phyloP scores from a whole-genome alignment of 2,113 vertebrate species.

The Regulus satrapa region DNA sequence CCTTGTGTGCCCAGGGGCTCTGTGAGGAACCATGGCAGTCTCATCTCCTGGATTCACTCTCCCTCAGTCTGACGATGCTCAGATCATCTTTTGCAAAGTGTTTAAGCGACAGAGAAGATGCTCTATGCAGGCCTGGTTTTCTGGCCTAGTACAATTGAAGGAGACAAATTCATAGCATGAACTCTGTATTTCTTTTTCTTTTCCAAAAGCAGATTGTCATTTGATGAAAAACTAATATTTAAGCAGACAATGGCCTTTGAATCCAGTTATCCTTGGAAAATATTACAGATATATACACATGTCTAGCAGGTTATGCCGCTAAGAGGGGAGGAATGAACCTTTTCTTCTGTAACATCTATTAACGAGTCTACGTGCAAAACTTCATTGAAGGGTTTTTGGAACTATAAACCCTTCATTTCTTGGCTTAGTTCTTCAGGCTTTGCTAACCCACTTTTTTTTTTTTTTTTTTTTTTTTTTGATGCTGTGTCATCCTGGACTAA shows the following conservation, averaged over 20 bases:
- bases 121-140: background rate
- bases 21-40: accelerated
- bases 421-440: constrained; percentile 48
- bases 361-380: constrained; percentile 51
- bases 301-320: background rate
- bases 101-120: background rate
- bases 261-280: background rate
- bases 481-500: background rate
- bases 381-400: constrained; percentile 36
- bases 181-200: background rate
- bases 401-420: constrained; percentile 46
- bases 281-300: background rate
- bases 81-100: background rate
- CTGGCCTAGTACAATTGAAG: background rate
- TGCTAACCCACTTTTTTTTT: background rate
- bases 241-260: background rate
- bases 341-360: constrained; percentile 32
- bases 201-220: background rate
- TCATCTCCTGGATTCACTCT: background rate
- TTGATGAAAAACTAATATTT: background rate
- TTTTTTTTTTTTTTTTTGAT: background rate
- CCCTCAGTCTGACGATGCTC: background rate
- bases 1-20: accelerated
- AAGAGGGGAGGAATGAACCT: background rate
- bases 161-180: background rate